Conservation (phyloP, 1,140 invertebrate species). For the Apis cerana region DNA sequence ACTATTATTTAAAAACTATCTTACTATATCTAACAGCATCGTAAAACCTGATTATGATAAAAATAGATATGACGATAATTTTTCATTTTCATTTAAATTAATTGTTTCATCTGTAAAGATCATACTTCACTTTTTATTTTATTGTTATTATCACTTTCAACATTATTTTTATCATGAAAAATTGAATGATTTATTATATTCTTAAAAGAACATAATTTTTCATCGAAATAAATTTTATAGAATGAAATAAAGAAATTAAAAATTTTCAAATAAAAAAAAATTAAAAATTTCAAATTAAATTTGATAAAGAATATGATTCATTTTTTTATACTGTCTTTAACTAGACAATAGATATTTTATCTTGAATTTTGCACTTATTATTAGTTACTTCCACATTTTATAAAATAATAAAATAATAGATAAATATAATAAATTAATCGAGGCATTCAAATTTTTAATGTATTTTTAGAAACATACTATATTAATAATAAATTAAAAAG, state of each 20-base stretch:
- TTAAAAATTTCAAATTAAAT: neutral
- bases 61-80: neutral
- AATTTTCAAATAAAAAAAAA: neutral
- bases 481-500: too few relatives aligned
- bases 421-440: too few relatives aligned
- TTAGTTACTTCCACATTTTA: too few relatives aligned
- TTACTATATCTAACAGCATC: too few relatives aligned
- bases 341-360: too few relatives aligned
- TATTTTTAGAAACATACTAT: too few relatives aligned
- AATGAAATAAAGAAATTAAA: too few relatives aligned
- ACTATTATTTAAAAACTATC: slow-evolving; percentile 6
- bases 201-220: slow-evolving; percentile 1
- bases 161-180: neutral
- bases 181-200: slow-evolving; percentile 45
- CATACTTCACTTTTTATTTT: neutral
- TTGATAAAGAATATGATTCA: slow-evolving; percentile 9
- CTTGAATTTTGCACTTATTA: too few relatives aligned
- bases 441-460: too few relatives aligned
- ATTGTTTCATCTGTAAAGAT: too few relatives aligned
- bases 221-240: neutral
- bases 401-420: too few relatives aligned
- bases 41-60: neutral
- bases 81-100: neutral
- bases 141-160: slow-evolving; percentile 28
- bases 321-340: neutral